Evolutionary conservation across 2,113 vertebrate genomes (phyloP), one percentile per base, ranked within the genome.

Genomic region (Ageneiosus marmoratus): DNA sequence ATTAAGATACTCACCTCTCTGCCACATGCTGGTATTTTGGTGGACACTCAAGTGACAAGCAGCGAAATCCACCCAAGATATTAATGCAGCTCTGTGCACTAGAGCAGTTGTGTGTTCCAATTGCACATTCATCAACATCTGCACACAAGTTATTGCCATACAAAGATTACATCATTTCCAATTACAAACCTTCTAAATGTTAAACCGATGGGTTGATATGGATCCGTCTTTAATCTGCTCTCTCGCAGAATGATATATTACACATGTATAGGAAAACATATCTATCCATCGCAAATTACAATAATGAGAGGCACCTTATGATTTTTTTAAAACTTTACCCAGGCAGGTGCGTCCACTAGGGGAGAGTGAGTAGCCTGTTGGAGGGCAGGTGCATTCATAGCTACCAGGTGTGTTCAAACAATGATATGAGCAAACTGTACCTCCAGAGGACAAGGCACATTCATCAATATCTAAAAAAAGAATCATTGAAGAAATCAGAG

Each of bases 101-200:
- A 0, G 92, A 86, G 86, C 98, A 99, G 63, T 95, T 96, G 91
- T 99, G 97, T 16, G 92, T 94, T 67, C 95, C 97, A 0, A 95
- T 92, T 63, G 96, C 92, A 62, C 98, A 99, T 90, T 99, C 98
- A 3, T 99, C 96, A 0, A 98, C 87, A 89, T 99, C 98, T 99
- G 91, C n/a, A 34, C 32, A 69, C 44, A 67, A 62, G 41, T 46
- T 74, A 51, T 27, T 18, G 24, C 20, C 18, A 15, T 58, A 1
- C 5, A 20, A 50, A 12, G 1, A 24, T 79, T 12, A 22, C 9
- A 29, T 60, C 10, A 34, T 29, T 48, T 27, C 1, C 13, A 62
- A 29, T 56, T 41, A 41, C 34, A 60, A 11, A 44, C 12, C 32
- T 22, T 41, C 53, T 44, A n/a, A 24, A 15, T 4, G 24, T 8